Conservation (phyloP, 2,113 vertebrate species). For the Rhegmatorhina hoffmannsi region DNA sequence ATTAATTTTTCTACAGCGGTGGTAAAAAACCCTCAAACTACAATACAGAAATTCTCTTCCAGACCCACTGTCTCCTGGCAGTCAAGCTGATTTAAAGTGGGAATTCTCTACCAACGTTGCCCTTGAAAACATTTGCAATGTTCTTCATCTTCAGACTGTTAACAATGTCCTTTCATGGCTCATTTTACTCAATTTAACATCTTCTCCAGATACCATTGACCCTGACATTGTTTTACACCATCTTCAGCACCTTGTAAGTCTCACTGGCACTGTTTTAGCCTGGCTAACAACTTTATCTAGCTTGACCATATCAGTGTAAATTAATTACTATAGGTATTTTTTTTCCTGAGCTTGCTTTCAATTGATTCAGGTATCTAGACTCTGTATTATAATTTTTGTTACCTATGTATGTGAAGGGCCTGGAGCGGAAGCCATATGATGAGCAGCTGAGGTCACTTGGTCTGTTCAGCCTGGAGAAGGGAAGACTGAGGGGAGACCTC, state of each 20-base stretch:
- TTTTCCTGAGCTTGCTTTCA: neutral
- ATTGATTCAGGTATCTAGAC: neutral
- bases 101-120: neutral
- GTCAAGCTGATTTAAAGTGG: neutral
- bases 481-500: neutral
- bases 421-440: neutral
- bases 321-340: neutral
- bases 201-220: slow-evolving; percentile 28
- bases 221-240: slow-evolving; percentile 32
- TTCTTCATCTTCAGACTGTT: slow-evolving; percentile 38
- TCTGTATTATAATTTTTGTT: neutral
- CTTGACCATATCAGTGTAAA: neutral
- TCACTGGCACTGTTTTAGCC: neutral
- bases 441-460: neutral
- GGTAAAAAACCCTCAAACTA: neutral
- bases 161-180: slow-evolving; percentile 53
- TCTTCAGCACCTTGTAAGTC: slow-evolving; percentile 7
- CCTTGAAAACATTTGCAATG: slow-evolving; percentile 12
- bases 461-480: neutral
- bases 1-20: neutral
- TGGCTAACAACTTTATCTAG: neutral
- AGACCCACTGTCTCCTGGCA: neutral
- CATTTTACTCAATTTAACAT: slow-evolving; percentile 58
- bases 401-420: neutral
- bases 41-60: neutral